These are phyloP conservation scores for Dusona sp. DNA, from an alignment of 2,888 invertebrate genomes.

Conservation along the genomic window DNA sequence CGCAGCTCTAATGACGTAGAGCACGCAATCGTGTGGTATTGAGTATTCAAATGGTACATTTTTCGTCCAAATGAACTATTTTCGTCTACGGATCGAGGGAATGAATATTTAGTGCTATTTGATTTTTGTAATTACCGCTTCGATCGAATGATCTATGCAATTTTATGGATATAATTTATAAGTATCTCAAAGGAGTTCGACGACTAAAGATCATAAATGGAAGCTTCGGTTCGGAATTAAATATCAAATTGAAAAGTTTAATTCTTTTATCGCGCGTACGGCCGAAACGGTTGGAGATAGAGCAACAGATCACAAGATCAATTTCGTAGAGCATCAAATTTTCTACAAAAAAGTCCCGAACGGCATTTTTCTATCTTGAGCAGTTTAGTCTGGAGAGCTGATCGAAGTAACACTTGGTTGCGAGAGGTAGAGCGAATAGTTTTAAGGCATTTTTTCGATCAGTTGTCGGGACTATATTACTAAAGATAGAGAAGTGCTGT, in stretches of 20 bases:
- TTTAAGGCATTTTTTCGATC: not conserved
- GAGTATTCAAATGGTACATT: not conserved
- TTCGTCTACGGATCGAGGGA: no score
- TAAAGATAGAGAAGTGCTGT: not conserved
- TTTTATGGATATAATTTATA: no score
- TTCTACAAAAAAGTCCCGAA: not conserved
- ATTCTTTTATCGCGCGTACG: not conserved
- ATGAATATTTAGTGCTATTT: not conserved
- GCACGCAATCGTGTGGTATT: not conserved
- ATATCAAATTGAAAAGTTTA: not conserved
- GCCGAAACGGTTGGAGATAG: not conserved
- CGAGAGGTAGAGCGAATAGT: not conserved
- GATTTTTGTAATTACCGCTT: not conserved
- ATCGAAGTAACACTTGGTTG: not conserved
- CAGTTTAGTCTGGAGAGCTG: not conserved
- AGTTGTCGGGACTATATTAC: no score
- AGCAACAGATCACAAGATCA: not conserved
- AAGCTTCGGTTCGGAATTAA: no score
- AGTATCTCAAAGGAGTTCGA: no score
- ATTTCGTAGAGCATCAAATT: not conserved
- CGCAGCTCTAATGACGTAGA: not conserved
- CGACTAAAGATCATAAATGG: no score
- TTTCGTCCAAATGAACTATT: not conserved
- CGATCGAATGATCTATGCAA: not conserved
- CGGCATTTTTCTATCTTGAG: not conserved